A percentile compares a stretch with the other conserved stretches of the same genome.
Evolutionary conservation across 2,113 vertebrate species (phyloP).

Genomic region (Chaenocephalus aceratus): DNA sequence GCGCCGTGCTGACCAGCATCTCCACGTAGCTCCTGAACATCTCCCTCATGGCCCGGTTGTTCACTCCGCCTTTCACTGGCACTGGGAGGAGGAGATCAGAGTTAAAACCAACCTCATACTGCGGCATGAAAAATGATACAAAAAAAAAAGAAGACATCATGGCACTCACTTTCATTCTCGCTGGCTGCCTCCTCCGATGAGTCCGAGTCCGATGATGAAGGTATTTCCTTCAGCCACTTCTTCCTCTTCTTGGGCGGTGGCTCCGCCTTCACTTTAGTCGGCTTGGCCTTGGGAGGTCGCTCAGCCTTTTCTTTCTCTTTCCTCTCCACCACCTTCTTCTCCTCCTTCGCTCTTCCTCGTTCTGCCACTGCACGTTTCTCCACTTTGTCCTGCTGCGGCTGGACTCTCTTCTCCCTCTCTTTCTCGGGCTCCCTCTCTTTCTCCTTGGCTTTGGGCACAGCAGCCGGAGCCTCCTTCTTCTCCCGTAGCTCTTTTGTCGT

Average conservation of each 20-base stretch:
- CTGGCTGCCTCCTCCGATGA: constrained; percentile 89
- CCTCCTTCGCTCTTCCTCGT: constrained; percentile 77
- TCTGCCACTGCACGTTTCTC: constrained; percentile 77
- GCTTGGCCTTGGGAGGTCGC: constrained; percentile 82
- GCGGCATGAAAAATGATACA: neutral
- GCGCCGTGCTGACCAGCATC: constrained; percentile 94
- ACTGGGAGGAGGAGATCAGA: constrained; percentile 50
- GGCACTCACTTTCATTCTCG: constrained; percentile 89
- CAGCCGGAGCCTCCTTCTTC: constrained; percentile 62
- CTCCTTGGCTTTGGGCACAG: constrained; percentile 70
- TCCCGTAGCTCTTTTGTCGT: constrained; percentile 72
- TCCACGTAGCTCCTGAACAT: constrained; percentile 97
- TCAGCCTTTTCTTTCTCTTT: constrained; percentile 76
- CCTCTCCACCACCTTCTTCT: constrained; percentile 74
- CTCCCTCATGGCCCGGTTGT: constrained; percentile 93
- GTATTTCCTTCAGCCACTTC: constrained; percentile 92
- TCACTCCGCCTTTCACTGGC: constrained; percentile 87
- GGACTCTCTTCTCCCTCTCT: constrained; percentile 75
- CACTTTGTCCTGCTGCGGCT: constrained; percentile 67
- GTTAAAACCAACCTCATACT: neutral
- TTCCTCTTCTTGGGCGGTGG: constrained; percentile 95
- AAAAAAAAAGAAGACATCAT: neutral
- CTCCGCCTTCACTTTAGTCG: constrained; percentile 89
- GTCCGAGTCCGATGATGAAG: constrained; percentile 90
- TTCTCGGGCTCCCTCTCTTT: constrained; percentile 58